Evolutionary conservation across 2,113 vertebrate genomes (phyloP), one percentile per base, ranked within the genome.

Genomic region (Verasper variegatus): DNA sequence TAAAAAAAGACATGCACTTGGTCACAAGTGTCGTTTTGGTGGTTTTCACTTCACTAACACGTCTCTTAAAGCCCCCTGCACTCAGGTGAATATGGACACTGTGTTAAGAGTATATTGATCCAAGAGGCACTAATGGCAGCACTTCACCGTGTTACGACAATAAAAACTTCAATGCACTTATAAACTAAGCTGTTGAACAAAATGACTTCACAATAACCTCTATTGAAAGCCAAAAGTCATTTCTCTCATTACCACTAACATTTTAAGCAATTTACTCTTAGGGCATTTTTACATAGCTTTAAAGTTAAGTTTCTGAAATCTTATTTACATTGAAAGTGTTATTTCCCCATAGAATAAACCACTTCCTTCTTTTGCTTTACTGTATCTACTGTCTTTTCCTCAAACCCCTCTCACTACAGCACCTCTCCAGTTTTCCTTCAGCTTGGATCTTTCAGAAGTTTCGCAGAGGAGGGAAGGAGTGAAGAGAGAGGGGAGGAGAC

Each of bases 71-170:
- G 24, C 57, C 57, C 35, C 54, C 70, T 71, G 65, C 73, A 79
- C 63, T 80, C 73, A 82, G 78, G 74, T 89, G 71, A 89, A 83
- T 88, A 86, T 82, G 76, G 68, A 73, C 76, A 79, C 77, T 78
- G 81, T 64, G 80, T 87, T 87, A 84, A 89, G 76, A 91, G 87
- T 60, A 42, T 87, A 91, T 90, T 88, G 88, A 89, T 90, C 78
- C 59, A 55, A 69, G 69, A 84, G 64, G 76, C 71, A 65, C 88
- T 89, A 89, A 91, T 83, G 86, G 81, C 63, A 83, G 65, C 71
- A 85, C 81, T 93, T 84, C 52, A 68, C 67, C 37, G 10, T 45
- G 68, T 71, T 74, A 80, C 85, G 83, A 86, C 80, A 85, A 88
- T 69, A 86, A 87, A 81, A 89, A 84, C 80, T 76, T 68, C 20